phyloP scores from a whole-genome alignment of 2,797 vertebrate genomes.

The Mastacembelus armatus region DNA sequence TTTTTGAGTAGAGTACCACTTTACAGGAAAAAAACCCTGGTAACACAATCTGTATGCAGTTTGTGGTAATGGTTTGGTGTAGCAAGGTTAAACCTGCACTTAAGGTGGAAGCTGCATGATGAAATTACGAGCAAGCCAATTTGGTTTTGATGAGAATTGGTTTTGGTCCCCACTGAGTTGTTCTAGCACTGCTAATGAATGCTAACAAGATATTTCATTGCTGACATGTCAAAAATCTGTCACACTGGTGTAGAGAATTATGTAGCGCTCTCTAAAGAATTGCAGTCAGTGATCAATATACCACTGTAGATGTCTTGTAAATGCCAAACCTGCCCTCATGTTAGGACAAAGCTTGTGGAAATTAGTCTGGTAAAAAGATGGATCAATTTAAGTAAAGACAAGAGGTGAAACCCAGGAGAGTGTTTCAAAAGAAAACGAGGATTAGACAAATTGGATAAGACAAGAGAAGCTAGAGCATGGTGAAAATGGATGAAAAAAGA shows the following conservation, averaged over 20 bases:
- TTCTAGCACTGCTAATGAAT: slow-evolving; percentile 41
- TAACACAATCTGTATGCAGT: slow-evolving; percentile 40
- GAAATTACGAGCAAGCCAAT: slow-evolving; percentile 62
- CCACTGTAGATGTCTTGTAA: slow-evolving; percentile 18
- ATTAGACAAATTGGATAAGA: slow-evolving; percentile 30
- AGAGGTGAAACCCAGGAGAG: slow-evolving; percentile 39
- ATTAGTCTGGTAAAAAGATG: slow-evolving; percentile 25
- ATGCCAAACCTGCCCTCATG: slow-evolving; percentile 6
- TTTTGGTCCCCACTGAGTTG: slow-evolving; percentile 33
- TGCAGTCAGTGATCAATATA: background rate
- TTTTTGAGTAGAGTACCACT: background rate
- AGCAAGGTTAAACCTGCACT: slow-evolving; percentile 48
- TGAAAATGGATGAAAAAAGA: background rate
- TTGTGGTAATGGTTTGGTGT: slow-evolving; percentile 11
- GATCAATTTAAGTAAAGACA: slow-evolving; percentile 35
- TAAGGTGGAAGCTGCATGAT: slow-evolving; percentile 45
- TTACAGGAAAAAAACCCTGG: background rate
- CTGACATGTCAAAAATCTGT: slow-evolving; percentile 34
- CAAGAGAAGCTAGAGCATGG: background rate
- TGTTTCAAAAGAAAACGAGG: slow-evolving; percentile 44
- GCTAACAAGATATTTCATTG: slow-evolving; percentile 37
- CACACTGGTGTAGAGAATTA: slow-evolving; percentile 4
- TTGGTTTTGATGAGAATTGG: slow-evolving; percentile 42
- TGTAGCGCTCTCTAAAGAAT: slow-evolving; percentile 18
- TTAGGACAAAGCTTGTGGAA: slow-evolving; percentile 18